Percentiles rank a stretch among this genome's conserved stretches.
Evolutionary conservation across 37 sponge, comb jelly and placozoan species (phyloP).

Genomic region (Sycon ciliatum): DNA sequence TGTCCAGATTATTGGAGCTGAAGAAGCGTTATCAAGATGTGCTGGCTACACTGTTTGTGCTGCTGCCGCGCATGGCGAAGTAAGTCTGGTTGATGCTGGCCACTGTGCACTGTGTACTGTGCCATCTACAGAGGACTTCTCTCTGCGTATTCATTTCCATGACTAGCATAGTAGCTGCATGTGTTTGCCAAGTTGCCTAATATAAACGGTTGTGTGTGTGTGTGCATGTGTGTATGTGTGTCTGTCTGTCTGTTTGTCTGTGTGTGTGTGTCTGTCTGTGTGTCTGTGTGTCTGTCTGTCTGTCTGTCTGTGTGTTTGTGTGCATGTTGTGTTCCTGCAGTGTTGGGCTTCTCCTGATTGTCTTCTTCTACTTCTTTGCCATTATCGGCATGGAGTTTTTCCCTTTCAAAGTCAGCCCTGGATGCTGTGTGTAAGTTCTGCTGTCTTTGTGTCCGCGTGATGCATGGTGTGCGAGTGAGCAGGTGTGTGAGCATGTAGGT

Average conservation of each 20-base stretch:
- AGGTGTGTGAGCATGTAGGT: neutral
- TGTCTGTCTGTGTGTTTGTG: too few species aligned
- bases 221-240: too few species aligned
- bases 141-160: neutral
- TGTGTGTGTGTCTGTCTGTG: too few species aligned
- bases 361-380: conserved; percentile 62
- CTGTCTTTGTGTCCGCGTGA: too few species aligned
- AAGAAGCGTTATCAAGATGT: conserved; percentile 64
- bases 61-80: conserved; percentile 48
- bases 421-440: neutral
- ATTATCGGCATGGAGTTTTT: conserved; percentile 76
- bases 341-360: conserved; percentile 31
- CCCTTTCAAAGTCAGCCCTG: neutral
- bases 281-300: too few species aligned
- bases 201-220: too few species aligned
- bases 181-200: too few species aligned
- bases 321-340: neutral
- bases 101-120: too few species aligned
- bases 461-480: neutral
- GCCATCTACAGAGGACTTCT: neutral
- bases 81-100: too few species aligned
- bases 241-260: too few species aligned
- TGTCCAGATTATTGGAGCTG: conserved; percentile 45
- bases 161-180: too few species aligned
- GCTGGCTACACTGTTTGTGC: conserved; percentile 50